Conservation (phyloP, 2,888 invertebrate genomes). For the Prenolepis imparis region DNA sequence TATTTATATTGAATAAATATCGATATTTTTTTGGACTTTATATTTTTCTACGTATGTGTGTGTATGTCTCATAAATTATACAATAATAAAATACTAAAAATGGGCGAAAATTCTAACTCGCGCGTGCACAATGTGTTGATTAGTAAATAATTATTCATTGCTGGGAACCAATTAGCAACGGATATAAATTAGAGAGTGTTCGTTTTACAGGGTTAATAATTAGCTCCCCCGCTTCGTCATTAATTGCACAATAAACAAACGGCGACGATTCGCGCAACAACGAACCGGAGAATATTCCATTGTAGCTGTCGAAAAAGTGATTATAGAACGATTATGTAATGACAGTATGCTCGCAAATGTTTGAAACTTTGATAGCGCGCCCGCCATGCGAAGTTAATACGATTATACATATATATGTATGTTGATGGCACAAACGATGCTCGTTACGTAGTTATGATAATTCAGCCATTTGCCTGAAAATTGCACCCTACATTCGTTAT, state of each 20-base stretch:
- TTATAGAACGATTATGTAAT: slow-evolving; percentile 51
- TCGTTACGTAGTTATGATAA: slow-evolving; percentile 5
- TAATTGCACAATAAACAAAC: slow-evolving; percentile 58
- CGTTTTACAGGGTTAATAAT: slow-evolving; percentile 69
- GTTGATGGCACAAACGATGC: not conserved
- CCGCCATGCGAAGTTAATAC: not conserved
- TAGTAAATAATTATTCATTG: slow-evolving; percentile 67
- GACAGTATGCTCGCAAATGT: slow-evolving; percentile 26
- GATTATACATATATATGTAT: not conserved
- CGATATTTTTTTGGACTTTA: not conserved
- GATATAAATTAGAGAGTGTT: slow-evolving; percentile 64
- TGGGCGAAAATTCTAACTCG: slow-evolving; percentile 38
- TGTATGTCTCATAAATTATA: not conserved
- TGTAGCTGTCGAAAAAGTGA: slow-evolving; percentile 56
- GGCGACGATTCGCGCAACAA: slow-evolving; percentile 36
- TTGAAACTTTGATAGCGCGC: slow-evolving; percentile 32
- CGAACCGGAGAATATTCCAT: slow-evolving; percentile 32
- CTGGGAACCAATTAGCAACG: slow-evolving; percentile 67
- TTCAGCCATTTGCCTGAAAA: not conserved
- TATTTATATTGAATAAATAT: slow-evolving; percentile 4
- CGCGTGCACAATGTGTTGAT: slow-evolving; percentile 57
- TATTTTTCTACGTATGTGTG: not conserved
- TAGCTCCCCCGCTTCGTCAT: slow-evolving; percentile 65
- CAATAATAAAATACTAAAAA: slow-evolving; percentile 50
- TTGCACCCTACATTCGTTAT: not conserved